Base-by-base conservation (phyloP, 2,888 invertebrate genomes). In the Phortica magna region DNA sequence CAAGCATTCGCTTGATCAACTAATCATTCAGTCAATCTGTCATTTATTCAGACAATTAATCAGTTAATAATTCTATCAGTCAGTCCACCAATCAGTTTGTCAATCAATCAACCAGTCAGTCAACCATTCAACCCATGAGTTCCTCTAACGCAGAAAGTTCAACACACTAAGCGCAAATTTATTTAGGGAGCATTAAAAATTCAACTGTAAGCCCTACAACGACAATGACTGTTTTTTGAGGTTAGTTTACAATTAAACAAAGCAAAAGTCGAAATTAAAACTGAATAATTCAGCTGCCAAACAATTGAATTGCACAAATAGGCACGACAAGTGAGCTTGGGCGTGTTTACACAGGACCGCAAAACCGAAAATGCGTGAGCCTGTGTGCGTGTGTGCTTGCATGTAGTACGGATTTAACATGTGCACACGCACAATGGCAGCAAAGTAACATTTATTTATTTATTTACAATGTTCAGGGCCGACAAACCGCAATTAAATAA, bases 401-500 rank as follows among this genome's bases (percentile, higher is more conserved):
- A 9, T 55, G 43, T 70, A 64, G 59, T 17, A 48, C 59, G 70
- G 39, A 43, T 64, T 43, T 70, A 31, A n/a, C 70, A 74, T 43
- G 55, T 19, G 57, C 48, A 48, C 48, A 48, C 7, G 14, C 4
- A 48, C 48, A 48, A 9, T 12, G 48, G 48, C 48, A 6, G 31
- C 7, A 48, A 48, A 48, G 48, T 48, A 14, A 48, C 14, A 48
- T 48, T 12, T 48, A 48, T 48, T 10, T n/a, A 43, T 43, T 48
- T 9, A 14, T 14, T 48, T 48, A 14, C 31, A 31, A 14, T 48
- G 48, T 12, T 12, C 48, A 48, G 17, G 6, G 22, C 5, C n/a
- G 9, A 75, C 55, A 31, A 77, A 67, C 75, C 75, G 67, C 79
- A 81, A 76, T 80, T 75, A 79, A 78, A 82, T 79, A 61, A 76